Conservation (phyloP, 2,797 vertebrate species). For the Merluccius polli region DNA sequence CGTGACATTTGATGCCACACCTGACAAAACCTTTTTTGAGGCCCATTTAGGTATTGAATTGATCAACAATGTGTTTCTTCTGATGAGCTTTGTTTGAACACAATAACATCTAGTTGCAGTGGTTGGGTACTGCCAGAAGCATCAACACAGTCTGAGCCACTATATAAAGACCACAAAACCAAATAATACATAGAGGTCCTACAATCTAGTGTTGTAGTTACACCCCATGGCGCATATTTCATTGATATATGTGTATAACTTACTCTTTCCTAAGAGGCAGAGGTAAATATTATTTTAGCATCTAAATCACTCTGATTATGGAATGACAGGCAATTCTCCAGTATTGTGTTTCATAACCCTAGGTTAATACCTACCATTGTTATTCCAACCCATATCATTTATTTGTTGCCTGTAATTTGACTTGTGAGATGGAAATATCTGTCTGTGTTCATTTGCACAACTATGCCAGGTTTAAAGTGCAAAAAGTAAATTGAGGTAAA, state of each 20-base stretch:
- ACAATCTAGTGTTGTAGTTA: constrained; percentile 19
- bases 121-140: constrained; percentile 22
- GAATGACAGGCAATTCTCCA: constrained; percentile 36
- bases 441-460: constrained; percentile 55
- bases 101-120: constrained; percentile 52
- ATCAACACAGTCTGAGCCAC: constrained; percentile 28
- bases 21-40: constrained; percentile 50
- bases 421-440: constrained; percentile 58
- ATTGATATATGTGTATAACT: constrained; percentile 51
- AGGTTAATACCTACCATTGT: constrained; percentile 57
- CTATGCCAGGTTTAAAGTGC: constrained; percentile 59
- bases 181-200: constrained; percentile 7
- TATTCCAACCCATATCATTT: constrained; percentile 56
- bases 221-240: constrained; percentile 44
- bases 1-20: constrained; percentile 53
- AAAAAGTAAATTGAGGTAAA: constrained; percentile 56
- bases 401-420: constrained; percentile 64
- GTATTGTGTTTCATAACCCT: constrained; percentile 31
- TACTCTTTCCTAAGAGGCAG: background rate
- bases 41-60: constrained; percentile 55
- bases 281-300: constrained; percentile 43
- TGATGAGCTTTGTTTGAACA: constrained; percentile 30
- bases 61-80: constrained; percentile 55
- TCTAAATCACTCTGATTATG: constrained; percentile 59
- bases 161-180: constrained; percentile 32